Conservation (phyloP, 1,140 invertebrate genomes). For the Plutomurus gul region DNA sequence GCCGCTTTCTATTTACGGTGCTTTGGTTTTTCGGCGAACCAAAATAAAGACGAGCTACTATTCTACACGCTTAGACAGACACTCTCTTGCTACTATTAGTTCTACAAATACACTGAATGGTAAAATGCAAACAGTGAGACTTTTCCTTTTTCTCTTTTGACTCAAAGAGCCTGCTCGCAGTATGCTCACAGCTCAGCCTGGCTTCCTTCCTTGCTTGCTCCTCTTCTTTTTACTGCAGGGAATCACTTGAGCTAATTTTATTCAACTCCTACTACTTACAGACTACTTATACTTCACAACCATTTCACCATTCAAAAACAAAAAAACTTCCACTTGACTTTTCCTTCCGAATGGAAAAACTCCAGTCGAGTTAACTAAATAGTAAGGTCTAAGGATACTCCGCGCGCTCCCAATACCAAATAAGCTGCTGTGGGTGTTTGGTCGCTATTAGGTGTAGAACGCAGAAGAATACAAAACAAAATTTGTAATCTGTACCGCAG, state of each 20-base stretch:
- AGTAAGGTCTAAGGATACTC: background rate
- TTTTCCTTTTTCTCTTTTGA: too few relatives aligned
- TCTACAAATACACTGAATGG: too few relatives aligned
- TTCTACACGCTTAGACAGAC: background rate
- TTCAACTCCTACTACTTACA: slow-evolving; percentile 39
- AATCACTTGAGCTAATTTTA: slow-evolving; percentile 48
- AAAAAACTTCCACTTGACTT: slow-evolving; percentile 28
- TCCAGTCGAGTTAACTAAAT: background rate
- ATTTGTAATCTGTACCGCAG: too few relatives aligned
- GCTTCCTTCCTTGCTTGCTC: background rate
- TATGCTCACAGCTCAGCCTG: too few relatives aligned
- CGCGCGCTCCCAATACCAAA: background rate
- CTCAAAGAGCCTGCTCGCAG: too few relatives aligned
- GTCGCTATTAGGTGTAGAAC: background rate
- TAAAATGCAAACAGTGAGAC: too few relatives aligned
- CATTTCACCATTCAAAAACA: slow-evolving; percentile 34
- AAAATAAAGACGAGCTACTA: background rate
- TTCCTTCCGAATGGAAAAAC: slow-evolving; percentile 13
- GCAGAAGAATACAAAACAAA: too few relatives aligned
- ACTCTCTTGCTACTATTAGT: too few relatives aligned
- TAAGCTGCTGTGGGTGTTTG: background rate
- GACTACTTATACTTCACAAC: slow-evolving; percentile 37
- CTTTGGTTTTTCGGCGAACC: background rate
- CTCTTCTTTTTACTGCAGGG: slow-evolving; percentile 38
- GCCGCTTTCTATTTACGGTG: background rate